Evolutionary conservation across 2,888 invertebrate genomes (phyloP), one percentile per base, ranked within the genome.

Genomic region (Mechanitis messenoides): DNA sequence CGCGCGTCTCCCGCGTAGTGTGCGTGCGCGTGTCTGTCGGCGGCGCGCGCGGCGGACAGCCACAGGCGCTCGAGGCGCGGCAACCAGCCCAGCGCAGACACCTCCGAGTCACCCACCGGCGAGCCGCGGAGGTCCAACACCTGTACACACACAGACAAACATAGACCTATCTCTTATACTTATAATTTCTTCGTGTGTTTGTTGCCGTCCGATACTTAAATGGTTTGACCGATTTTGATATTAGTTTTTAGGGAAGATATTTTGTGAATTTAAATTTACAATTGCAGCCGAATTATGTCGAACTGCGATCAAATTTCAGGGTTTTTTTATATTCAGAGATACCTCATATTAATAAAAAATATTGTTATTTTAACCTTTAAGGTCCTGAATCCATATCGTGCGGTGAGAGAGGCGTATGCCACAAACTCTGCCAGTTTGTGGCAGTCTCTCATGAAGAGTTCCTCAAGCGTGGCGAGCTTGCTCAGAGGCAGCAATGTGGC

Each of bases 371-470:
- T 42, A 73, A 92, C 92, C 90, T 89, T 83, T 1, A 94, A 79
- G 1, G 84, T 78, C 69, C 90, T 89, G 78, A 94, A 95, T 0
- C 96, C 96, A 75, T 93, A 94, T 69, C 94, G 83, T 0, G 94
- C 92, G 0, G 95, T 93, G 62, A 96, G 91, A 73, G 94, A 94
- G 0, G 94, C 92, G 79, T 95, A 95, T 0, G 95, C 94, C 20
- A 94, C 92, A 73, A 94, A 94, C 77, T 95, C 94, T 0, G 92
- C 90, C 66, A 96, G 82, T 56, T 92, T 90, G 60, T 81, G 82
- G 73, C 96, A 96, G 47, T 93, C 92, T 53, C 92, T 89, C 68
- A 95, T 80, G 60, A 92, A 88, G 4, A 96, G 84, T 47, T 92
- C 91, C 50, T 91, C 91, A 35, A 96, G 85, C 5, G 84, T 79